Base-by-base conservation (phyloP, 1,140 invertebrate species). In the Zaprionus nigranus region DNA sequence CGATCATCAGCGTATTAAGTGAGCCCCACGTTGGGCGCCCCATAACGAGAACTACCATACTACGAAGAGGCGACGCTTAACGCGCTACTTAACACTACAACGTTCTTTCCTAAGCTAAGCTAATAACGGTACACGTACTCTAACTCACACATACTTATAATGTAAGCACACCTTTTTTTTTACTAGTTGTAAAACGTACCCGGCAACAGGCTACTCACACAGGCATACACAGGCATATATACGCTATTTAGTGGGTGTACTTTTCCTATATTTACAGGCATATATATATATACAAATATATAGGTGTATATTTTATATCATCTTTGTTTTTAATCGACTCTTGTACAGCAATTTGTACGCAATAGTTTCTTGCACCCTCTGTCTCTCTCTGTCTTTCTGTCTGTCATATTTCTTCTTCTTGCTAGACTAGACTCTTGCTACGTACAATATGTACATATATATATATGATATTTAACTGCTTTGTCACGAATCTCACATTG, bases 1-100 rank as follows among this genome's bases (percentile, higher is more conserved):
- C 1, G 96, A 97, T 90, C 96, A 97, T 92, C 95, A 96, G 79
- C 73, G 92, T 26, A 81, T 92, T 17, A 92, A 92, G 64, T 92
- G 69, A 88, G 54, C 51, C n/a, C n/a, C 6, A 43, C 40, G 40
- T 43, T 43, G 40, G 40, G 40, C 40, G 40, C 40, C 40, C 40
- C 3, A 0, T 1, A 1, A 3, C 36, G 0, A 40, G 38, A 15
- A 9, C 6, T 7, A 43, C n/a, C n/a, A n/a, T 26, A 26, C 11
- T 38, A 43, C 40, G 38, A 40, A 5, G 15, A 38, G 11, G 40
- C 17, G 11, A 34, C 53, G 56, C 56, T 68, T 69, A 66, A 59
- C 65, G 68, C 82, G 66, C 69, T 58, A 64, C 69, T 71, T 59
- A 71, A 73, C 67, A 71, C 67, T 75, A 64, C 22, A 78, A 69